Evolutionary conservation across 2,888 invertebrate genomes (phyloP).

Genomic region (Caenorhabditis angaria): DNA sequence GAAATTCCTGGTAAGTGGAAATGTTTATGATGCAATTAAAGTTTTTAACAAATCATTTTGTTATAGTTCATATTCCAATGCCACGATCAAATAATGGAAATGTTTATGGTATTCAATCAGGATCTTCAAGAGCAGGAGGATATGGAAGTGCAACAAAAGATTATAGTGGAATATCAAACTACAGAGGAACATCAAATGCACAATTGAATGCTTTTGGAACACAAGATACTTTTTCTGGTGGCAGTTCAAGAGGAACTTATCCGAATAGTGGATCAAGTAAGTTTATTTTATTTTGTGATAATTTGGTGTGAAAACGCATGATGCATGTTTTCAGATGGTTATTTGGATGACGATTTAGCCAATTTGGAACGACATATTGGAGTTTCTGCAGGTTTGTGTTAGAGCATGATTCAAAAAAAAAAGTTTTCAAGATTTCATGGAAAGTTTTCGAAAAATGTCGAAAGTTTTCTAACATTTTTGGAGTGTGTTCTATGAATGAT

Average conservation of each 20-base stretch:
- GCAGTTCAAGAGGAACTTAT: background rate
- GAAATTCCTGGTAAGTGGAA: background rate
- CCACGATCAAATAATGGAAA: background rate
- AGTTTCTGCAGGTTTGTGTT: background rate
- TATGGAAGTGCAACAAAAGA: background rate
- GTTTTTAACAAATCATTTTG: background rate
- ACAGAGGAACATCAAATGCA: background rate
- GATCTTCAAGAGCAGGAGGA: background rate
- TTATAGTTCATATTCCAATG: background rate
- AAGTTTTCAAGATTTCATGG: too few relatives aligned
- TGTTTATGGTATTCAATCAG: conserved; percentile 7
- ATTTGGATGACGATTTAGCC: background rate
- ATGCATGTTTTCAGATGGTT: background rate
- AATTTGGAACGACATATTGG: background rate
- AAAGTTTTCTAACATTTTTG: too few relatives aligned
- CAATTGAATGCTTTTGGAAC: background rate
- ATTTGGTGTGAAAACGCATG: background rate
- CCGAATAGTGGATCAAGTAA: background rate
- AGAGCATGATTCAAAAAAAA: too few relatives aligned
- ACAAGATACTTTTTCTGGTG: background rate
- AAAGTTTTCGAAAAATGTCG: too few relatives aligned
- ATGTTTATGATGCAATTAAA: background rate
- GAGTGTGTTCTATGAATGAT: too few relatives aligned
- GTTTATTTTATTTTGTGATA: background rate
- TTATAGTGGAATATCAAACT: background rate